phyloP scores from a whole-genome alignment of 2,113 vertebrate genomes.

The Hirundichthys speculiger region DNA sequence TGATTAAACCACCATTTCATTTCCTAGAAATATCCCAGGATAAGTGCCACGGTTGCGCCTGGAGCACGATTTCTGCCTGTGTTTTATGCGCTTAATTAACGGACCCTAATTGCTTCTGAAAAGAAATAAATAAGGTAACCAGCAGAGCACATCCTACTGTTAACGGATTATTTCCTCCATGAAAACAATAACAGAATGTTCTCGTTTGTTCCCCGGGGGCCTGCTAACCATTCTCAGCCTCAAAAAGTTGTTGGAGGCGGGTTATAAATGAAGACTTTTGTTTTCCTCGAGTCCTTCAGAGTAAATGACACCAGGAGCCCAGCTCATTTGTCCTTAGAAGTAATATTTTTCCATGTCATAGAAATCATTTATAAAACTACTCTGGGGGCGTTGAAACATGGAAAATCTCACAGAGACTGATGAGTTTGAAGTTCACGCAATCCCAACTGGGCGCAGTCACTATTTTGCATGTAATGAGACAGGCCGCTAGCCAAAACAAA shows the following conservation, averaged over 20 bases:
- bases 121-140: slow-evolving; percentile 60
- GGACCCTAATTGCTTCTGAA: slow-evolving; percentile 71
- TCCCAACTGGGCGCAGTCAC: slow-evolving; percentile 50
- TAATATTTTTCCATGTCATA: slow-evolving; percentile 57
- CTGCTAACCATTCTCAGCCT: slow-evolving; percentile 46
- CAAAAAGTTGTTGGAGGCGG: slow-evolving; percentile 29
- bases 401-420: slow-evolving; percentile 37
- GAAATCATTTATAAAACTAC: slow-evolving; percentile 52
- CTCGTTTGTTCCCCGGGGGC: slow-evolving; percentile 45
- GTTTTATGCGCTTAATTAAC: slow-evolving; percentile 69
- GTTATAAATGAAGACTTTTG: slow-evolving; percentile 37
- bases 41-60: slow-evolving; percentile 30
- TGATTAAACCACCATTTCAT: slow-evolving; percentile 66
- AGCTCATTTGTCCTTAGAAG: slow-evolving; percentile 29
- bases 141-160: slow-evolving; percentile 65
- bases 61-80: slow-evolving; percentile 25
- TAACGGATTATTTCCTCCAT: slow-evolving; percentile 72
- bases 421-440: slow-evolving; percentile 52
- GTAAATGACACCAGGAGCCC: slow-evolving; percentile 30
- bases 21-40: slow-evolving; percentile 64
- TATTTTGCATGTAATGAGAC: slow-evolving; percentile 57
- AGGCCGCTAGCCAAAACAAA: slow-evolving; percentile 70
- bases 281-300: slow-evolving; percentile 26
- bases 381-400: slow-evolving; percentile 24
- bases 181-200: slow-evolving; percentile 73